Conservation (phyloP, 2,113 vertebrate species). For the Theristicus caerulescens region DNA sequence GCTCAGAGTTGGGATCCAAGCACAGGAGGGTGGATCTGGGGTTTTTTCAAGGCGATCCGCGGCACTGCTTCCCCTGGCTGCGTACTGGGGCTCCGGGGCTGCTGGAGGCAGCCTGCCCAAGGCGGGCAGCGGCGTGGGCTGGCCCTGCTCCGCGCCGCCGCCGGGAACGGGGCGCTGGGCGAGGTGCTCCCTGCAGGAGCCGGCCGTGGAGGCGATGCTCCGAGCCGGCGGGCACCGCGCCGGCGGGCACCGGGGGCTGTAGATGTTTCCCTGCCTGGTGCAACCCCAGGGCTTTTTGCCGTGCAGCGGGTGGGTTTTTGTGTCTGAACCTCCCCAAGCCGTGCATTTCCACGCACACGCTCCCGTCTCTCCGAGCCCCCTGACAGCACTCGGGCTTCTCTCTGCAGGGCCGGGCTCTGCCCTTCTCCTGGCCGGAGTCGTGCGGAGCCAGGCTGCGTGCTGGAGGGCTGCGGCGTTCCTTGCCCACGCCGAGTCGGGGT, state of each 20-base stretch:
- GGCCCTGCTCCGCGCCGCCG: neutral
- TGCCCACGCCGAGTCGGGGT: neutral
- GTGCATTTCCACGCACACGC: neutral
- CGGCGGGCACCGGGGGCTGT: neutral
- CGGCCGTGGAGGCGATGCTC: neutral
- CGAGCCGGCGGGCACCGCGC: no score
- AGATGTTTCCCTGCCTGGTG: neutral
- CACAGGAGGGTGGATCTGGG: neutral
- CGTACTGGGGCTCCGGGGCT: neutral
- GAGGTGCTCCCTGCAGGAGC: neutral
- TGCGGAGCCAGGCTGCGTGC: neutral
- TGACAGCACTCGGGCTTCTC: neutral
- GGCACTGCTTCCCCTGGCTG: no score
- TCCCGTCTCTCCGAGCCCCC: neutral
- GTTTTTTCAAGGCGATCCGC: neutral
- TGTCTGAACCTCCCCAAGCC: neutral
- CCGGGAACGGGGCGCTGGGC: neutral
- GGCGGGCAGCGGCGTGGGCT: neutral
- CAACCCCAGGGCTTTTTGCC: neutral
- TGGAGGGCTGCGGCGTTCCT: neutral
- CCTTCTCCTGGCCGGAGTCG: neutral
- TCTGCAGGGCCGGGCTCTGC: neutral
- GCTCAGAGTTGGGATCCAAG: neutral
- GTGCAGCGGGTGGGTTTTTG: neutral
- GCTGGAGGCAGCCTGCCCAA: neutral